These are phyloP conservation scores for Grallaria varia DNA, from an alignment of 2,113 vertebrate species.

Conservation along the genomic window DNA sequence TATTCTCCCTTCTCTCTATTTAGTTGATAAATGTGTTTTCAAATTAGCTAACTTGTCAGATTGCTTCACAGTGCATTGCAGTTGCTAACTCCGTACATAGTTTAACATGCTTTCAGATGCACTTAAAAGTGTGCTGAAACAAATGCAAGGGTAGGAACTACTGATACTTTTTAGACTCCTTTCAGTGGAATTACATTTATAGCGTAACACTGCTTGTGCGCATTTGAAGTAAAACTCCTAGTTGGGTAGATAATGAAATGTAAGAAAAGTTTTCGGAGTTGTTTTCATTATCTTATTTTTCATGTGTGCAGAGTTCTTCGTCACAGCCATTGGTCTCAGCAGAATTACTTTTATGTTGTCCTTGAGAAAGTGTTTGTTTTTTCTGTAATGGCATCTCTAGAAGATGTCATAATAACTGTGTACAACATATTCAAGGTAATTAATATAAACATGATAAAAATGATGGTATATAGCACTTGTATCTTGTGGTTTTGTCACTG, in stretches of 20 bases:
- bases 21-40: neutral
- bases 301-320: neutral
- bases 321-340: neutral
- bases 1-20: neutral
- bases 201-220: neutral
- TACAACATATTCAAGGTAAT: neutral
- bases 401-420: neutral
- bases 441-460: neutral
- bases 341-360: neutral
- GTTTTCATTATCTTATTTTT: neutral
- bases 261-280: neutral
- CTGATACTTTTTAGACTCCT: neutral
- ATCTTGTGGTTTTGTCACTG: neutral
- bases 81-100: neutral
- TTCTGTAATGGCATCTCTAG: neutral
- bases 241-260: neutral
- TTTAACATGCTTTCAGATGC: neutral
- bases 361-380: neutral
- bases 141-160: neutral
- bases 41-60: neutral
- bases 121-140: neutral
- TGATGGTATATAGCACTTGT: neutral
- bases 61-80: neutral
- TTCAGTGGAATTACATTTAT: neutral
- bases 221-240: neutral